These are phyloP conservation scores for Ips typographus DNA, from an alignment of 1,140 invertebrate genomes.

Conservation along the genomic window DNA sequence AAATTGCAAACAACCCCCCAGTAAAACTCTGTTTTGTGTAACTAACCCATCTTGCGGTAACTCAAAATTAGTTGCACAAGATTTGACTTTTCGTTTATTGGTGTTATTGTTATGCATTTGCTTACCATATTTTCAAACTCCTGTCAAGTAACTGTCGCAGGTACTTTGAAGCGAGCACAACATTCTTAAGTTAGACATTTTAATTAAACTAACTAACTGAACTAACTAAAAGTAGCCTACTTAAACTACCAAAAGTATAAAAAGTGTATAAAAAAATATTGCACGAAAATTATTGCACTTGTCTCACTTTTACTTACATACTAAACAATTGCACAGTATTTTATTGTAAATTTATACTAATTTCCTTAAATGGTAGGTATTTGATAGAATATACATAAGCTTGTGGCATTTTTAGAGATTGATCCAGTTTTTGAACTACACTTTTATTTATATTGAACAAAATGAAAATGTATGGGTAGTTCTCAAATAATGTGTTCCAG, in stretches of 20 bases:
- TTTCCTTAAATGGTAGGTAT: not conserved
- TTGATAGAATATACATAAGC: not conserved
- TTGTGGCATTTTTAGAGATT: not conserved
- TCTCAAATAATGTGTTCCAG: no score
- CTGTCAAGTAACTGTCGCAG: not conserved
- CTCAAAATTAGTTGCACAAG: no score
- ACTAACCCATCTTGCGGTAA: no score
- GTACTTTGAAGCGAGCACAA: slow-evolving; percentile 18
- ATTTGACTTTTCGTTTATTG: no score
- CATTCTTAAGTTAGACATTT: not conserved
- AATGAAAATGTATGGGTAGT: no score
- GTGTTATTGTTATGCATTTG: no score
- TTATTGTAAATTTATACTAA: not conserved
- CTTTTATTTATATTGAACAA: no score
- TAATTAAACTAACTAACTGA: no score
- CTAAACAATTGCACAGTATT: slow-evolving; percentile 1
- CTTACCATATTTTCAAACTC: no score
- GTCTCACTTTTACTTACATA: not conserved
- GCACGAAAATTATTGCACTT: not conserved
- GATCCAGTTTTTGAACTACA: not conserved
- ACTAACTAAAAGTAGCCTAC: no score
- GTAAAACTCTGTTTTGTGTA: no score
- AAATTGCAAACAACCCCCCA: no score
- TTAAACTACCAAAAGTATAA: not conserved
- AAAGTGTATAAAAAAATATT: not conserved